Evolutionary conservation across 2,888 invertebrate species (phyloP), one percentile per base, ranked within the genome.

Genomic region (Leptinotarsa peninsularis): DNA sequence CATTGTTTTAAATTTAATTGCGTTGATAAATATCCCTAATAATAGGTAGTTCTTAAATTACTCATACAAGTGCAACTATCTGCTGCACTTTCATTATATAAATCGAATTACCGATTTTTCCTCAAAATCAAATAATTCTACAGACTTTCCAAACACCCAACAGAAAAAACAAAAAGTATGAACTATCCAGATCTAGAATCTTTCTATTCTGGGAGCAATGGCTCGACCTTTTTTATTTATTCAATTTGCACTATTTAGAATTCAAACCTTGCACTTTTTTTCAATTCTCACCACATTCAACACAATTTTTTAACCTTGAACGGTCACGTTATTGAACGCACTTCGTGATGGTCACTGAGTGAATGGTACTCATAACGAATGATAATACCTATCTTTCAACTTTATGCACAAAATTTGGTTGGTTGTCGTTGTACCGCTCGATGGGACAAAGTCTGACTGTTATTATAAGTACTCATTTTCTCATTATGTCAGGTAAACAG

Each of bases 331-430:
- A 43, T 43, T 3, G 10, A 43, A 43, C 7, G 18, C 54, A 54
- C 54, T 54, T 54, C 3, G 18, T 54, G 18, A n/a, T 54, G 18
- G 18, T 54, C 54, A 18, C 17, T 18, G 18, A 7, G 18, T 7
- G 18, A 13, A 54, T 54, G 14, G 18, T 18, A 54, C 17, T 52
- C 52, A 17, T 5, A 3, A 7, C 7, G n/a, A 15, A n/a, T 54
- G 7, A 54, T 54, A 18, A n/a, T 54, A n/a, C 17, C 1, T 54
- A 54, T 54, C 54, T 18, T 54, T 54, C 18, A 54, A 7, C 13
- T n/a, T 54, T 54, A n/a, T 54, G n/a, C 18, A n/a, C 18, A 18
- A 54, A 58, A 58, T 58, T 58, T 14, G 58, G 58, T 58, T 58
- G 58, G 58, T 23, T 58, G 21, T 3, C 58, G 14, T 23, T 18